These are phyloP conservation scores for Amphiprion ocellaris DNA, from an alignment of 2,113 vertebrate genomes.

Conservation along the genomic window DNA sequence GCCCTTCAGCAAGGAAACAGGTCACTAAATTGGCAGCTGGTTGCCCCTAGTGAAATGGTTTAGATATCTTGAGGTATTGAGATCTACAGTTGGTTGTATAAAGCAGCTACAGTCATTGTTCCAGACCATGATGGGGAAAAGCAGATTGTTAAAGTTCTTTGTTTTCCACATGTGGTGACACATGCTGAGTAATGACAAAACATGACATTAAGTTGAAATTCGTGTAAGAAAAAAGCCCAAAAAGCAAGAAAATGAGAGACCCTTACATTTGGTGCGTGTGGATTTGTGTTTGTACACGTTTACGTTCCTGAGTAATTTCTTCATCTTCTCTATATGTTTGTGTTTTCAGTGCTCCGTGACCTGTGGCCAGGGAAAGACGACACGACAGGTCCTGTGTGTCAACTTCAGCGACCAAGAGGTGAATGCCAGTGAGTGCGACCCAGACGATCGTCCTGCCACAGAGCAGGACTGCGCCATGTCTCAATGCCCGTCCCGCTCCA, in stretches of 20 bases:
- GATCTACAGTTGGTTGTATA: neutral
- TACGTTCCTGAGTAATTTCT: neutral
- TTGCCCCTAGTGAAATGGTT: neutral
- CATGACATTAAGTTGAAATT: too few species aligned
- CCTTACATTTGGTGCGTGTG: too few species aligned
- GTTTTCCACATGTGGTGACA: too few species aligned
- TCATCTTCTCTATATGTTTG: neutral
- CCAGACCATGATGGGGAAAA: too few species aligned
- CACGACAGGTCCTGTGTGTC: slow-evolving; percentile 92
- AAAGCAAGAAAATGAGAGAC: too few species aligned
- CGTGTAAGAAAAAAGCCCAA: neutral
- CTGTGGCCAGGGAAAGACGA: slow-evolving; percentile 95
- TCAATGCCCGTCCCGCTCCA: slow-evolving; percentile 89
- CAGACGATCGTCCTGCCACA: slow-evolving; percentile 89
- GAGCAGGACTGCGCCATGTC: slow-evolving; percentile 95
- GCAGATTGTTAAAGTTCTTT: too few species aligned
- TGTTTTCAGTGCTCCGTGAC: slow-evolving; percentile 92
- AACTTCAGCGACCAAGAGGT: slow-evolving; percentile 93
- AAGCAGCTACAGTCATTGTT: neutral
- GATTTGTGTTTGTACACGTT: too few species aligned
- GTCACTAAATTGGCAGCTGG: too few species aligned
- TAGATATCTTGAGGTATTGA: neutral
- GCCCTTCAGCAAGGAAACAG: too few species aligned
- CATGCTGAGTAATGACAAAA: too few species aligned
- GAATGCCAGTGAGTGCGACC: slow-evolving; percentile 91